Conservation (phyloP, 2,888 invertebrate species). For the Punctoribates punctum region DNA sequence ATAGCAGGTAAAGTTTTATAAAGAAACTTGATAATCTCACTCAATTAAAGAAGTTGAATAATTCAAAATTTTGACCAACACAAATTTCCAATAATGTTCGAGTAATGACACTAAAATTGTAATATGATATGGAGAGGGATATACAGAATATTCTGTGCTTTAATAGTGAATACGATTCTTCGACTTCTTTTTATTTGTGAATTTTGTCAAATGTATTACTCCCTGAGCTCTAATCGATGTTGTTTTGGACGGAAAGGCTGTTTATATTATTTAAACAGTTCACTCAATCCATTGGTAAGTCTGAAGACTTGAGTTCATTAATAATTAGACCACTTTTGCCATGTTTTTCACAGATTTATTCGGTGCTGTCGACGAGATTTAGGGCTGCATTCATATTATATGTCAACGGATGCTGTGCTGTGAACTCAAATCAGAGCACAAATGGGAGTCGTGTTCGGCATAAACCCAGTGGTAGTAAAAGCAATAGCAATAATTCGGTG, state of each 20-base stretch:
- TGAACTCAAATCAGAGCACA: neutral
- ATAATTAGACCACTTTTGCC: neutral
- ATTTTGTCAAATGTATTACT: too few species aligned
- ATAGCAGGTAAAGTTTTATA: constrained; percentile 55
- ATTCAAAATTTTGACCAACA: too few species aligned
- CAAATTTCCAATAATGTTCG: too few species aligned
- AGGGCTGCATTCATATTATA: constrained; percentile 49
- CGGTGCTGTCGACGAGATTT: constrained; percentile 50
- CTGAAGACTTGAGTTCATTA: neutral
- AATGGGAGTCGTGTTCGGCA: neutral
- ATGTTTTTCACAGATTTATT: constrained; percentile 44
- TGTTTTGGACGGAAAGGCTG: constrained; percentile 23
- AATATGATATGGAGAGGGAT: too few species aligned
- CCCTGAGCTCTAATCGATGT: neutral
- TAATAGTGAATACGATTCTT: too few species aligned
- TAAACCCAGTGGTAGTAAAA: constrained; percentile 29
- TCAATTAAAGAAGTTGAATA: too few species aligned
- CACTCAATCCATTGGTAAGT: constrained; percentile 43
- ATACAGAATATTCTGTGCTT: too few species aligned
- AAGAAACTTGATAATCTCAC: too few species aligned
- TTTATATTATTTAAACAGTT: constrained; percentile 41
- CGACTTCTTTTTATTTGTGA: too few species aligned
- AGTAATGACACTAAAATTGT: too few species aligned
- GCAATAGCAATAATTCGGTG: constrained; percentile 38
- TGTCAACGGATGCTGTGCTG: constrained; percentile 38